These are phyloP conservation scores for Microcebus jonahi DNA, from an alignment of 2,113 vertebrate species.

Conservation along the genomic window DNA sequence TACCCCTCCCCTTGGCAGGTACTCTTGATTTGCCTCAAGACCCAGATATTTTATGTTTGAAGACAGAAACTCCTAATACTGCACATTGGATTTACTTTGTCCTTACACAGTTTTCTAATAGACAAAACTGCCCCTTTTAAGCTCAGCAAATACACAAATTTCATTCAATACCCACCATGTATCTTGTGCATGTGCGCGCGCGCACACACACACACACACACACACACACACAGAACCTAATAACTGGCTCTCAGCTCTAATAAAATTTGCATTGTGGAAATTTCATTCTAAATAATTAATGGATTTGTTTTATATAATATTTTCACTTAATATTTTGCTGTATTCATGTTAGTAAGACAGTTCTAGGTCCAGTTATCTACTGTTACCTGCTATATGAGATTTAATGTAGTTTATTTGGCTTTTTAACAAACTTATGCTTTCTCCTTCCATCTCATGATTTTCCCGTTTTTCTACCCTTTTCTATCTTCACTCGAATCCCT, in stretches of 20 bases:
- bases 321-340: neutral
- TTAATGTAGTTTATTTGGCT: neutral
- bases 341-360: neutral
- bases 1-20: neutral
- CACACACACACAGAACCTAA: neutral
- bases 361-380: neutral
- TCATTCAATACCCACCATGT: neutral
- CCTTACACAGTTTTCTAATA: neutral
- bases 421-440: neutral
- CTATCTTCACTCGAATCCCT: neutral
- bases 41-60: neutral
- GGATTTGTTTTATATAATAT: neutral
- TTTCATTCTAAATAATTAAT: slow-evolving; percentile 23
- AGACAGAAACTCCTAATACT: neutral
- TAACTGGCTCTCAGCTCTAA: neutral
- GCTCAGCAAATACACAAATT: neutral
- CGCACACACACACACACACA: fast-evolving
- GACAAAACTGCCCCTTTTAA: neutral
- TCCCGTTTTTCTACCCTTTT: neutral
- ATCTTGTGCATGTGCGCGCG: too few species aligned
- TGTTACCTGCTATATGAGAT: neutral
- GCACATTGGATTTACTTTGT: neutral
- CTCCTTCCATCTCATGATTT: neutral
- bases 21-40: neutral
- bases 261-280: neutral